Evolutionary conservation across 2,113 vertebrate species (phyloP).

Genomic region (Dryoscopus gambensis): DNA sequence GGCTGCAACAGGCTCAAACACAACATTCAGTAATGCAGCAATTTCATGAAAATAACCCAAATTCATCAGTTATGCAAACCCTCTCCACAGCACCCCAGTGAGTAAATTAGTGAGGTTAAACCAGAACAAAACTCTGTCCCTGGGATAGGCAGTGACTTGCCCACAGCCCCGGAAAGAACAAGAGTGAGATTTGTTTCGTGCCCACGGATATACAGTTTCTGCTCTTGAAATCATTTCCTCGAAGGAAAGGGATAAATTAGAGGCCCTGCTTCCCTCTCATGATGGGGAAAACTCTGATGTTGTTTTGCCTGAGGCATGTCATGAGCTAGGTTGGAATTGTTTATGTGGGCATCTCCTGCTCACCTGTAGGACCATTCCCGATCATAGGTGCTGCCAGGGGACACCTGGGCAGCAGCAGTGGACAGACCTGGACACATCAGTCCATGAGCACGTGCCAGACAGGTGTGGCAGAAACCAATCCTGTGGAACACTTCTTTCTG

Average conservation of each 20-base stretch:
- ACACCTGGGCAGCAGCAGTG: background rate
- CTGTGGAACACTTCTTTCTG: background rate
- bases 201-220: slow-evolving; percentile 46
- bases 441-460: rapidly evolving
- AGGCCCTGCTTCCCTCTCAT: background rate
- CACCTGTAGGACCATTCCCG: background rate
- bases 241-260: slow-evolving; percentile 36
- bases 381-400: rapidly evolving
- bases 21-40: background rate
- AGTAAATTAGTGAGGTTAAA: slow-evolving; percentile 16
- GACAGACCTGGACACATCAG: background rate
- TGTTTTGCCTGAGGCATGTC: background rate
- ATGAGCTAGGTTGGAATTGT: background rate
- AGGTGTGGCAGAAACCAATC: background rate
- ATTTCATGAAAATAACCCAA: background rate
- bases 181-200: background rate
- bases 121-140: background rate
- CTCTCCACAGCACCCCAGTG: background rate
- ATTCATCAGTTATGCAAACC: background rate
- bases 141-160: slow-evolving; percentile 39
- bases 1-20: background rate
- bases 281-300: background rate
- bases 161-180: slow-evolving; percentile 16
- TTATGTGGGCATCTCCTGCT: background rate
- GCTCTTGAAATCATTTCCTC: slow-evolving; percentile 46